These are phyloP conservation scores for Trichacis sp. DNA, from an alignment of 2,888 invertebrate genomes.

Conservation along the genomic window DNA sequence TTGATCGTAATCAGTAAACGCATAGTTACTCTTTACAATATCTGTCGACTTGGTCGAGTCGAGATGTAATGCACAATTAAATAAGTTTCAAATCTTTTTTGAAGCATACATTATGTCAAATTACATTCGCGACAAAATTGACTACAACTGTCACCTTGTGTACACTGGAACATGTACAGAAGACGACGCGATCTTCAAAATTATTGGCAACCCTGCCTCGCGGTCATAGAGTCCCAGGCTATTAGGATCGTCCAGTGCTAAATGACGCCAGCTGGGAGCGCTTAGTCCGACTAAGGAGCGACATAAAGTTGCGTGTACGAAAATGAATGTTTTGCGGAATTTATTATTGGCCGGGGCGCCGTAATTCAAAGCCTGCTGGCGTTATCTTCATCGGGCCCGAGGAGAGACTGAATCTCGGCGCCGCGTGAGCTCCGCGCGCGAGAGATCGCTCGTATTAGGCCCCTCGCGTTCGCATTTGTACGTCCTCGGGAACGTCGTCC, in stretches of 20 bases:
- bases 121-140: too few relatives aligned
- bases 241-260: constrained; percentile 67
- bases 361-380: constrained; percentile 68
- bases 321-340: constrained; percentile 69
- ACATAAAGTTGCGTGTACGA: constrained; percentile 69
- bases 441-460: constrained; percentile 51
- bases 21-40: too few relatives aligned
- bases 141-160: too few relatives aligned
- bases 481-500: constrained; percentile 19
- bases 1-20: too few relatives aligned
- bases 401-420: constrained; percentile 49
- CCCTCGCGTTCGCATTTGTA: constrained; percentile 20
- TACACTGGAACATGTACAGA: too few relatives aligned
- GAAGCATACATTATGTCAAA: too few relatives aligned
- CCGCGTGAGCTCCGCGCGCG: constrained; percentile 55
- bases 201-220: too few relatives aligned
- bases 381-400: constrained; percentile 68
- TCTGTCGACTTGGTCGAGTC: too few relatives aligned
- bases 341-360: constrained; percentile 66
- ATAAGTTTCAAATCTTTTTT: too few relatives aligned
- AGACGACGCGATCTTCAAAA: too few relatives aligned
- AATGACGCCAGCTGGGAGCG: constrained; percentile 65
- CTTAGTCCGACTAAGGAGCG: constrained; percentile 66
- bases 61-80: too few relatives aligned
- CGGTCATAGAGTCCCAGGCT: constrained; percentile 49